Percentiles rank a stretch among this genome's conserved stretches.
phyloP scores from a whole-genome alignment of 2,113 vertebrate genomes.

The Heterotilapia buettikoferi region DNA sequence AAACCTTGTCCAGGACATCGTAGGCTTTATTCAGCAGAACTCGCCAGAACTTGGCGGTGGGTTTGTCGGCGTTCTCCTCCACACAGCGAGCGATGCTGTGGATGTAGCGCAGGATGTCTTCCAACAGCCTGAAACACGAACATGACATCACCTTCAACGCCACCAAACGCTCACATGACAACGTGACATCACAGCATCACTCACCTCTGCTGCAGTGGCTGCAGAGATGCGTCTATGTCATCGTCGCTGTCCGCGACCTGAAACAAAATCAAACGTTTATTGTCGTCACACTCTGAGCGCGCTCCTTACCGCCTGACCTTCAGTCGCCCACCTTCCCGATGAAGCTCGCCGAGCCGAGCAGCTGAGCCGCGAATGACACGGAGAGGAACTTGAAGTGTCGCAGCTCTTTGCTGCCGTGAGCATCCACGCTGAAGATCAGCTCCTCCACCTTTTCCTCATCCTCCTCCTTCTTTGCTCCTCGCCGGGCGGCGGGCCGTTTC shows the following conservation, averaged over 20 bases:
- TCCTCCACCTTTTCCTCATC: constrained; percentile 62
- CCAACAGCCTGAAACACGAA: constrained; percentile 75
- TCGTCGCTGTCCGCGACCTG: constrained; percentile 59
- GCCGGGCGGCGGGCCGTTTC: constrained; percentile 13
- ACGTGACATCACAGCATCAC: not conserved
- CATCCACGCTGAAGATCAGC: constrained; percentile 79
- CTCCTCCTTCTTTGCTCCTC: not conserved
- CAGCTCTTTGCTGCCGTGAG: constrained; percentile 86
- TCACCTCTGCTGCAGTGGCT: constrained; percentile 72
- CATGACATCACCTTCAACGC: not conserved
- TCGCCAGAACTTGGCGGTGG: constrained; percentile 92
- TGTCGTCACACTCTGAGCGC: fast-evolving
- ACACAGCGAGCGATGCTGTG: constrained; percentile 80
- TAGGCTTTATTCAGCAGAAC: constrained; percentile 89
- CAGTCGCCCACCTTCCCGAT: constrained; percentile 80
- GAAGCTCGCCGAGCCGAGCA: constrained; percentile 81
- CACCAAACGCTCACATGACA: not conserved
- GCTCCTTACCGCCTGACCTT: not conserved
- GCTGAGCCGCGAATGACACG: constrained; percentile 87
- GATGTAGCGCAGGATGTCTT: constrained; percentile 84
- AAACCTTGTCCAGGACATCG: constrained; percentile 88
- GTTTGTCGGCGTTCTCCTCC: constrained; percentile 82
- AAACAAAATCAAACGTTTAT: not conserved
- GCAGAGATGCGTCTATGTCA: constrained; percentile 8
- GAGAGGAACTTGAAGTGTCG: constrained; percentile 90